Conservation (phyloP, 2,888 invertebrate species). For the Dryocosmus kuriphilus region DNA sequence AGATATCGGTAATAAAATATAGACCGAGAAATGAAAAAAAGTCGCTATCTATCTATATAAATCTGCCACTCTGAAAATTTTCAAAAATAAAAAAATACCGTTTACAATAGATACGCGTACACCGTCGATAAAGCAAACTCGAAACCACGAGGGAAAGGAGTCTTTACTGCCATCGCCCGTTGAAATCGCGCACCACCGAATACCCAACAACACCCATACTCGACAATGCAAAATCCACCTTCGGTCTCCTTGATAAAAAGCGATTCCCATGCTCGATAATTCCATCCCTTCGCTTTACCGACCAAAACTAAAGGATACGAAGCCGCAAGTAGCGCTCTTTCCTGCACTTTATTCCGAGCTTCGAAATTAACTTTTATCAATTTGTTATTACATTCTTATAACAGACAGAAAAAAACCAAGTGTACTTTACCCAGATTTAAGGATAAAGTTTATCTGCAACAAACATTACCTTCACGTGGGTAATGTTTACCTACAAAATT, state of each 20-base stretch:
- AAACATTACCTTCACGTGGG: too few relatives aligned
- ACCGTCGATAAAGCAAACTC: conserved; percentile 38
- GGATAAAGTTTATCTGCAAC: too few relatives aligned
- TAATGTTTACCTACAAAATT: too few relatives aligned
- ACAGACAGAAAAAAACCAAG: too few relatives aligned
- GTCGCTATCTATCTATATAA: too few relatives aligned
- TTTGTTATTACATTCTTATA: neutral
- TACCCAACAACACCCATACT: conserved; percentile 24
- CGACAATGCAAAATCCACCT: conserved; percentile 17
- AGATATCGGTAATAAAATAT: too few relatives aligned
- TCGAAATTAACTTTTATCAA: neutral
- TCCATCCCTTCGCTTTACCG: conserved; percentile 32
- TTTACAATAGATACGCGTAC: neutral
- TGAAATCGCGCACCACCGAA: conserved; percentile 33
- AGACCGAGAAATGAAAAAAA: too few relatives aligned
- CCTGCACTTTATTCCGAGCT: neutral
- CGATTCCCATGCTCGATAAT: conserved; percentile 32
- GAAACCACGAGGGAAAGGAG: conserved; percentile 28
- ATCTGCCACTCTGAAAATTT: too few relatives aligned
- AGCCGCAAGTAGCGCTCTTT: neutral
- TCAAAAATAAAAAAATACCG: neutral
- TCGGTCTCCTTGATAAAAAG: conserved; percentile 12
- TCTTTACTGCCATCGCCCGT: conserved; percentile 31
- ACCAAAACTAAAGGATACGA: neutral
- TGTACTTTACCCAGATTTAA: too few relatives aligned